These are phyloP conservation scores for Masnerella sp. DNA, from an alignment of 2,888 invertebrate genomes.

Conservation along the genomic window DNA sequence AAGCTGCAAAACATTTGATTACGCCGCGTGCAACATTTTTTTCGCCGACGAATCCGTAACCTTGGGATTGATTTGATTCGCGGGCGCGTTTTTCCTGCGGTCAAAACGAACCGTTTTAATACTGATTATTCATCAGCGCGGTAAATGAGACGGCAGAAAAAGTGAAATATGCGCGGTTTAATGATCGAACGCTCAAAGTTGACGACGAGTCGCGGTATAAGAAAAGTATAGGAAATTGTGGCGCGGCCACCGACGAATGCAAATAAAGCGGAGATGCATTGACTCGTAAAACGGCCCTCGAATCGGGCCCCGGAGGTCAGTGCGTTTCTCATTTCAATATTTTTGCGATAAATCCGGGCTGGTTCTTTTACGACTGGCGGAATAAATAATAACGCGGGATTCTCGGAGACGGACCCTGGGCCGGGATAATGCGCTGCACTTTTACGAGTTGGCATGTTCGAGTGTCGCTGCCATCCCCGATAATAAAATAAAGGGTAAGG, in stretches of 20 bases:
- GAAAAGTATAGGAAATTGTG: conserved; percentile 32
- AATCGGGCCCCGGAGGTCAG: conserved; percentile 49
- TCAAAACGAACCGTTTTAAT: conserved; percentile 4
- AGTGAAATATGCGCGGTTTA: conserved; percentile 40
- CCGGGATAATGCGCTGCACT: conserved; percentile 49
- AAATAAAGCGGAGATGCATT: conserved; percentile 40
- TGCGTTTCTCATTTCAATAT: conserved; percentile 74
- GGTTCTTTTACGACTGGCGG: conserved; percentile 71
- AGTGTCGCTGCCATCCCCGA: conserved; percentile 44
- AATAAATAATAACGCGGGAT: conserved; percentile 71
- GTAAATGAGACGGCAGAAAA: conserved; percentile 34
- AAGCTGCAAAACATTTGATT: conserved; percentile 17
- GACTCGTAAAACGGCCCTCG: conserved; percentile 46
- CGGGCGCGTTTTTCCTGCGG: conserved; percentile 6
- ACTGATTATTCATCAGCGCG: conserved; percentile 37
- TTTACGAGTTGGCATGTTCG: conserved; percentile 62
- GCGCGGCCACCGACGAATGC: conserved; percentile 12
- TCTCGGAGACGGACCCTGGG: conserved; percentile 51
- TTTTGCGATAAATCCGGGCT: conserved; percentile 73
- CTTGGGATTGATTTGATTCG: conserved; percentile 12
- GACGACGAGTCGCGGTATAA: conserved; percentile 28
- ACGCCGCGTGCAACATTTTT: conserved; percentile 11
- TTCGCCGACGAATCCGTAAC: conserved; percentile 9
- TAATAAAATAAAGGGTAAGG: conserved; percentile 59
- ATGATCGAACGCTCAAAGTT: conserved; percentile 27